Percentiles rank a stretch among this genome's conserved stretches.
These are phyloP conservation scores for Megaustenia siamemsis DNA, from an alignment of 2,888 invertebrate genomes.

Conservation along the genomic window DNA sequence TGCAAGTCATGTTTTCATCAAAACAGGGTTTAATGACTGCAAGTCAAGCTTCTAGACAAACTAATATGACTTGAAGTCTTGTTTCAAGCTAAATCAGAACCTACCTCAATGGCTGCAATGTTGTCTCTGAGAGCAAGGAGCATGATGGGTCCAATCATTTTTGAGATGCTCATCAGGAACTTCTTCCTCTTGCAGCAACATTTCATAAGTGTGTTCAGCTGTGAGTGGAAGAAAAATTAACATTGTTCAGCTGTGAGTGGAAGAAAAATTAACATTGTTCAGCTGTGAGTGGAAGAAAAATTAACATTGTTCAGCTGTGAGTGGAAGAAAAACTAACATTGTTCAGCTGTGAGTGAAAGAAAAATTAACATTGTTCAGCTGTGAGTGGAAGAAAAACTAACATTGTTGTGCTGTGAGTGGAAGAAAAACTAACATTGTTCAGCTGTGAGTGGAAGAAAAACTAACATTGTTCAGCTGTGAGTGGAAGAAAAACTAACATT, in stretches of 20 bases:
- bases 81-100: slow-evolving; percentile 9
- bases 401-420: neutral
- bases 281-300: neutral
- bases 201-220: slow-evolving; percentile 80
- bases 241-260: neutral
- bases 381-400: neutral
- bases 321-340: neutral
- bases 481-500: too few species aligned
- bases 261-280: neutral
- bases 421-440: too few species aligned
- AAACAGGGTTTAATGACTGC: too few species aligned
- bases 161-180: slow-evolving; percentile 85
- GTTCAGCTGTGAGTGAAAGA: neutral
- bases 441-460: too few species aligned
- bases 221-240: slow-evolving; percentile 9
- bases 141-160: slow-evolving; percentile 87
- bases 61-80: too few species aligned
- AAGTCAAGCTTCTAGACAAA: too few species aligned
- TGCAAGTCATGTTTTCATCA: too few species aligned
- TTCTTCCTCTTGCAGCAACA: slow-evolving; percentile 88
- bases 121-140: slow-evolving; percentile 86
- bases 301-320: neutral
- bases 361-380: neutral
- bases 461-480: too few species aligned
- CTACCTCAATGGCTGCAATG: slow-evolving; percentile 81